Evolutionary conservation across 2,888 invertebrate genomes (phyloP).

Genomic region (Mesorhabditis spiculigera): DNA sequence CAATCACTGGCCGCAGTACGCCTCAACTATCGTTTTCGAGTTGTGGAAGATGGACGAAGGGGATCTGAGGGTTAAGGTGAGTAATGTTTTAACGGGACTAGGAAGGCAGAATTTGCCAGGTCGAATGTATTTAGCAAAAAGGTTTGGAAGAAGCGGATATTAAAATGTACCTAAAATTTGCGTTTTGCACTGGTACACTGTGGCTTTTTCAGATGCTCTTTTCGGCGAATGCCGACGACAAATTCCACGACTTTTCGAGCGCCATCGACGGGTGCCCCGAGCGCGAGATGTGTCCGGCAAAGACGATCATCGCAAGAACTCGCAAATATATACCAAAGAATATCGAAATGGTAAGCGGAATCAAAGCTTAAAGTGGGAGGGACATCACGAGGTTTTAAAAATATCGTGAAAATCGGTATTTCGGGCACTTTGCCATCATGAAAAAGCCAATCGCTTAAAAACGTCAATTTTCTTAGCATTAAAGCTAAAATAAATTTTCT

Average conservation of each 20-base stretch:
- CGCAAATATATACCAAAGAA: not conserved
- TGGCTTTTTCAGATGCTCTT: not conserved
- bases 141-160: too few species aligned
- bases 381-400: not conserved
- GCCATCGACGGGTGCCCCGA: constrained; percentile 2
- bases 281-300: not conserved
- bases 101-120: not conserved
- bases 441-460: not conserved
- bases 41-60: constrained; percentile 5
- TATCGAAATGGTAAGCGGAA: not conserved
- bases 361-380: not conserved
- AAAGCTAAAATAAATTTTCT: not conserved
- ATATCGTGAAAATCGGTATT: not conserved
- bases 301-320: not conserved
- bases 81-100: not conserved
- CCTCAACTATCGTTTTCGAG: not conserved
- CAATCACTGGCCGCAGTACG: not conserved
- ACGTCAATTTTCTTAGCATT: not conserved
- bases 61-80: not conserved
- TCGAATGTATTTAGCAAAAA: too few species aligned
- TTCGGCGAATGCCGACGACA: not conserved
- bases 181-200: not conserved
- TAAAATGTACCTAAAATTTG: not conserved
- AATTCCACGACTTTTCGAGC: not conserved
- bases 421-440: not conserved